Evolutionary conservation across 2,888 invertebrate species (phyloP), one percentile per base, ranked within the genome.

Genomic region (Baccha elongata): DNA sequence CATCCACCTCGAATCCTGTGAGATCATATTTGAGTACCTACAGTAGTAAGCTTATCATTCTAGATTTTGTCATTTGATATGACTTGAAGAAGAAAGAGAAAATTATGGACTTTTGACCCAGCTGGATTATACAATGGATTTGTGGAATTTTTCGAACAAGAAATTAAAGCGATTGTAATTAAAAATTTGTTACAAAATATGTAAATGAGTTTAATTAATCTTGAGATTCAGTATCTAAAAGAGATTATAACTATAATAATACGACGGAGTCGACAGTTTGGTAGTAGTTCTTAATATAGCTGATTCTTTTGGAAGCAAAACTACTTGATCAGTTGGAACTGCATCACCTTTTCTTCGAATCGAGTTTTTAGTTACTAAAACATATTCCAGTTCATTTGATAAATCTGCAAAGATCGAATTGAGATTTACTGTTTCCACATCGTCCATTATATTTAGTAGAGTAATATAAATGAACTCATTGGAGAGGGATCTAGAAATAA

Each of bases 401-500:
- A 90, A 50, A 37, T 86, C 79, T 1, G 26, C 23, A 11, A 88
- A 87, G 5, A 44, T 71, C 0, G 88, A 69, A 19, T 84, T 87
- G 17, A 93, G 87, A 84, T 92, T 90, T 0, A 92, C 86, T 0
- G 79, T 85, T 80, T 91, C 88, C 0, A 87, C 79, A 2, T 87
- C 81, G 44, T 89, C 86, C 2, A 89, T 90, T 44, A 93, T 86
- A 86, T 93, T 93, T 11, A 92, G 86, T 0, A 93, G 78, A 0
- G 91, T 92, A 0, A 92, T 86, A 6, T 91, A 88, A 0, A 88
- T 89, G 5, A 87, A 88, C 0, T 89, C 87, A 4, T 89, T 88
- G 10, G 85, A 50, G 0, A 86, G 85, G n/a, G 81, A 86, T 26
- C 90, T 90, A 23, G 0, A 64, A 46, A 6, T 26, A 48, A 44